A percentile compares a stretch with the other conserved stretches of the same genome.
phyloP scores from a whole-genome alignment of 2,113 vertebrate species.

The Calidris pugnax region DNA sequence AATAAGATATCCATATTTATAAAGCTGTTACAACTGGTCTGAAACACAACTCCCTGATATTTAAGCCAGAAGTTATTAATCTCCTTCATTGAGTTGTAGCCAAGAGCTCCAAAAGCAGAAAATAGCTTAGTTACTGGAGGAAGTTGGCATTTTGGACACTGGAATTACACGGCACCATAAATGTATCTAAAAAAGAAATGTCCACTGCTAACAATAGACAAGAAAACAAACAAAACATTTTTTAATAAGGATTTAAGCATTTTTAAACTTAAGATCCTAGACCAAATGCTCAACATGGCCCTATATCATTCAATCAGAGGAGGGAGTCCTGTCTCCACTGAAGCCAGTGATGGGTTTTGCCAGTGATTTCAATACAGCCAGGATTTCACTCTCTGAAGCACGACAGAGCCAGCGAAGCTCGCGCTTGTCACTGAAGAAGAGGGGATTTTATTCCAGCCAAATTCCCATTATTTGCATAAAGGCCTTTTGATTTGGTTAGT shows the following conservation, averaged over 20 bases:
- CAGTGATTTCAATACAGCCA: neutral
- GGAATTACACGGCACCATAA: neutral
- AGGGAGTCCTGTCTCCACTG: neutral
- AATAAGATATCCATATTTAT: neutral
- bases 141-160: neutral
- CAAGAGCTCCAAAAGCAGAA: neutral
- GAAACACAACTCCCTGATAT: neutral
- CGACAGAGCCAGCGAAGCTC: neutral
- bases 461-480: neutral
- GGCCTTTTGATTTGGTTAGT: neutral
- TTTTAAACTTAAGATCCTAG: neutral
- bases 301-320: neutral
- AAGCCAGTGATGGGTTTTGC: neutral
- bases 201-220: neutral
- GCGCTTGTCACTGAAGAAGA: neutral
- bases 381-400: neutral
- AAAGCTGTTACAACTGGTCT: neutral
- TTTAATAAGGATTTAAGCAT: neutral
- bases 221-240: neutral
- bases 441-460: neutral
- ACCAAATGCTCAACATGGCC: neutral
- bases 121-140: neutral
- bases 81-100: neutral
- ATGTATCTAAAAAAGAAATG: neutral
- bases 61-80: neutral